A percentile compares a stretch with the other conserved stretches of the same genome.
These are phyloP conservation scores for Lasioglossum morio DNA, from an alignment of 2,888 invertebrate genomes.

Conservation along the genomic window DNA sequence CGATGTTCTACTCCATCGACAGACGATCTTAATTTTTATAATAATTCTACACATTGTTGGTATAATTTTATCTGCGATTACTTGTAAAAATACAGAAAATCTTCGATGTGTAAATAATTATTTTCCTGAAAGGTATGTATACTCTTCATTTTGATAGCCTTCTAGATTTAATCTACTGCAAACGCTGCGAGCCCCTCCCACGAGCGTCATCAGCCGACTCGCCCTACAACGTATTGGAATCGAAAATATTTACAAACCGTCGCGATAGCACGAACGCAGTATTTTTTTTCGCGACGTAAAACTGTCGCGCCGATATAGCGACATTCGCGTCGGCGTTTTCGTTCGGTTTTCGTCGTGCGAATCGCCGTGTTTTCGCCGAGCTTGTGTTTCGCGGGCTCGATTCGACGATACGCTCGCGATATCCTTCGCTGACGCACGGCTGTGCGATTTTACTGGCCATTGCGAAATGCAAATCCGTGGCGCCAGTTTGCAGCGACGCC, in stretches of 20 bases:
- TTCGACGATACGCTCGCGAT: constrained; percentile 18
- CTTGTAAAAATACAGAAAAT: neutral
- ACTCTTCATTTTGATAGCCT: neutral
- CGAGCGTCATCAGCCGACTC: neutral
- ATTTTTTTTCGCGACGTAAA: constrained; percentile 1
- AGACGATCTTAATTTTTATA: neutral
- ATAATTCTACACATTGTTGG: neutral
- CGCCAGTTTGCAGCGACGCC: constrained; percentile 46
- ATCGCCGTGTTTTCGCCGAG: constrained; percentile 12
- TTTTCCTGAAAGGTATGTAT: neutral
- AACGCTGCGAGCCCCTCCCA: neutral
- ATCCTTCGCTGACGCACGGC: neutral
- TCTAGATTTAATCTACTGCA: neutral
- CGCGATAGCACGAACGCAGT: constrained; percentile 21
- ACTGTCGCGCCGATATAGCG: constrained; percentile 4
- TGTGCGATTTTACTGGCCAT: constrained; percentile 45
- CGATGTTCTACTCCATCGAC: neutral
- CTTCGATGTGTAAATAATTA: neutral
- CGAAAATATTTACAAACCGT: constrained; percentile 30
- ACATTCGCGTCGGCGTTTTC: constrained; percentile 1
- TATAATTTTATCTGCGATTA: neutral
- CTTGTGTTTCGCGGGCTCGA: constrained; percentile 14
- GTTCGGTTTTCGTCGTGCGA: neutral
- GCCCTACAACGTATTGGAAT: neutral
- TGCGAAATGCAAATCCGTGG: constrained; percentile 63